These are phyloP conservation scores for Erythrocebus patas DNA, from an alignment of 2,113 vertebrate genomes.

Conservation along the genomic window DNA sequence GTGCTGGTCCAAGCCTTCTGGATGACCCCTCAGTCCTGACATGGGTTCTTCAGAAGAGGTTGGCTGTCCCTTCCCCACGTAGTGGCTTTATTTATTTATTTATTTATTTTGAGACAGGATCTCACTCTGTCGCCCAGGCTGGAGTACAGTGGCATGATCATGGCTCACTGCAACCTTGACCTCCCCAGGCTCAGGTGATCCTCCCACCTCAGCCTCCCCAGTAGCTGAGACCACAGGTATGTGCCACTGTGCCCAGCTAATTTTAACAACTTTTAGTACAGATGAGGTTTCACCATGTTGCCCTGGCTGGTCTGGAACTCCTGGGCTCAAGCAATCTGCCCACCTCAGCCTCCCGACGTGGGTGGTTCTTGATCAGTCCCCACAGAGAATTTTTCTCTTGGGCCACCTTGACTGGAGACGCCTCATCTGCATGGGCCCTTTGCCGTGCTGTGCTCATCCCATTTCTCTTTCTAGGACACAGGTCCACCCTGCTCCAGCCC, in stretches of 20 bases:
- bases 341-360: not conserved
- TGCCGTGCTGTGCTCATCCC: fast-evolving
- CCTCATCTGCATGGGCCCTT: fast-evolving
- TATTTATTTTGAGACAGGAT: not conserved
- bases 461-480: not conserved
- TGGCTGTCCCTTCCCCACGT: not conserved
- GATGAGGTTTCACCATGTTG: not conserved
- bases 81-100: not conserved
- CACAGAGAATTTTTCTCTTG: not conserved
- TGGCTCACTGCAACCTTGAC: not conserved
- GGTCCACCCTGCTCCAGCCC: fast-evolving
- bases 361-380: too few species aligned
- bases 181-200: not conserved
- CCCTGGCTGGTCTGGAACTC: not conserved
- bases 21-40: not conserved
- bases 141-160: not conserved
- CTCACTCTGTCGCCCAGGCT: not conserved
- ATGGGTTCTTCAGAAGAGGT: not conserved
- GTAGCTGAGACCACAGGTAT: not conserved
- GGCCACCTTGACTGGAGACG: not conserved
- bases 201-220: not conserved
- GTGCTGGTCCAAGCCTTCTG: not conserved
- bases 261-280: not conserved
- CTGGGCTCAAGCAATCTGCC: not conserved
- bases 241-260: not conserved